These are phyloP conservation scores for Cryptops parisi DNA, from an alignment of 2,888 invertebrate genomes.

Conservation along the genomic window DNA sequence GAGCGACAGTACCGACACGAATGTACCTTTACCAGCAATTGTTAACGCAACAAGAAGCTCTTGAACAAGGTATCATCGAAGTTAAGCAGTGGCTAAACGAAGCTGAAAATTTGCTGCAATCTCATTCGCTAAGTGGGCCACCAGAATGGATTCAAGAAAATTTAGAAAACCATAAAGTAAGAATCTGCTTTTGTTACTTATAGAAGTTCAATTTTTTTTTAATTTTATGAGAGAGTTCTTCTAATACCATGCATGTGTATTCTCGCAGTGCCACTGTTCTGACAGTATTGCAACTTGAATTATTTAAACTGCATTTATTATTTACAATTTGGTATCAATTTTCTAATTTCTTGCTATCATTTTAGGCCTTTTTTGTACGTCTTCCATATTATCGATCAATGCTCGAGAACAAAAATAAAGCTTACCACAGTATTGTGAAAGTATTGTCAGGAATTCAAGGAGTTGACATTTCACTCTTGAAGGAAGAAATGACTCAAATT, in stretches of 20 bases:
- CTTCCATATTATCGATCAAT: slow-evolving; percentile 83
- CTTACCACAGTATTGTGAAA: slow-evolving; percentile 70
- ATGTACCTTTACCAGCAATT: slow-evolving; percentile 68
- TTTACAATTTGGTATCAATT: no score
- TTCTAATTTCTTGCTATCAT: slow-evolving; percentile 17
- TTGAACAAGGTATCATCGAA: slow-evolving; percentile 74
- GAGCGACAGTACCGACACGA: slow-evolving; percentile 66
- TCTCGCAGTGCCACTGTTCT: no score
- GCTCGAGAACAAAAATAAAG: slow-evolving; percentile 88
- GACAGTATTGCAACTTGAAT: no score
- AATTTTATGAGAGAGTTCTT: background rate
- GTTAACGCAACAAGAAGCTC: slow-evolving; percentile 68
- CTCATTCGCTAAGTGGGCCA: slow-evolving; percentile 44
- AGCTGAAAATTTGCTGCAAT: slow-evolving; percentile 57
- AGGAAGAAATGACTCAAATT: slow-evolving; percentile 54
- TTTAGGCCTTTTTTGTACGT: slow-evolving; percentile 59
- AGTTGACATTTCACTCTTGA: slow-evolving; percentile 51
- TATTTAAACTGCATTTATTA: no score
- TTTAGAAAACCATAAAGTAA: slow-evolving; percentile 59
- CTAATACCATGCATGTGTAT: no score
- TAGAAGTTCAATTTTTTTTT: background rate
- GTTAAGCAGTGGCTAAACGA: slow-evolving; percentile 72
- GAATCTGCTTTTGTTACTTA: background rate
- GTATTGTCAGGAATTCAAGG: slow-evolving; percentile 58
- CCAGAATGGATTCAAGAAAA: slow-evolving; percentile 58